Conservation (phyloP, 2,888 invertebrate species). For the Crossocerus cetratus region DNA sequence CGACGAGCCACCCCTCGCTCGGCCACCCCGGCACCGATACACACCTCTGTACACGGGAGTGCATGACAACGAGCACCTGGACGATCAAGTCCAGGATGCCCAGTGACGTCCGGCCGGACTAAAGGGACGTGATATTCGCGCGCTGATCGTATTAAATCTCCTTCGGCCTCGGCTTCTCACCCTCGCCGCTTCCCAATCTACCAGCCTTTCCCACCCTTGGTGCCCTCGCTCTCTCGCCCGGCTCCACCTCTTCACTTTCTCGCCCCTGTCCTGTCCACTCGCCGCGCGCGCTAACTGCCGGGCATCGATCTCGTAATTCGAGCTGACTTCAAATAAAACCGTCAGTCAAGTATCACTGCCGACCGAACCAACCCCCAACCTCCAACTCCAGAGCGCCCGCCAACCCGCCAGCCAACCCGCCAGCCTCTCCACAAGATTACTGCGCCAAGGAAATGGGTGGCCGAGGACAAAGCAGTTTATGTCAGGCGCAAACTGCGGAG, state of each 20-base stretch:
- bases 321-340: conserved; percentile 63
- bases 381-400: too few relatives aligned
- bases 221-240: not conserved
- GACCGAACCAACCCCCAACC: not conserved
- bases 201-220: not conserved
- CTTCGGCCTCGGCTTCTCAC: conserved; percentile 62
- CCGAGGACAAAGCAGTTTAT: too few relatives aligned
- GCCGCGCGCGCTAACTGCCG: conserved; percentile 15
- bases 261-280: not conserved
- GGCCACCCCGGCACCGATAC: not conserved
- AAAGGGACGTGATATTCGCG: conserved; percentile 59
- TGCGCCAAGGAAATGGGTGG: conserved; percentile 25
- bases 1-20: conserved; percentile 47
- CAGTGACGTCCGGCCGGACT: conserved; percentile 10
- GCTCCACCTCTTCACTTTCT: not conserved
- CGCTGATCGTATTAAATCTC: conserved; percentile 68
- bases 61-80: conserved; percentile 67
- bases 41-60: conserved; percentile 44
- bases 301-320: conserved; percentile 62
- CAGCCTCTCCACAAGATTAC: not conserved
- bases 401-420: not conserved
- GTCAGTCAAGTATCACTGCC: conserved; percentile 48
- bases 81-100: conserved; percentile 54
- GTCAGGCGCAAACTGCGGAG: too few relatives aligned
- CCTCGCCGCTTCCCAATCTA: conserved; percentile 1